These are phyloP conservation scores for Brachirus orientalis DNA, from an alignment of 2,113 vertebrate species.

Conservation along the genomic window DNA sequence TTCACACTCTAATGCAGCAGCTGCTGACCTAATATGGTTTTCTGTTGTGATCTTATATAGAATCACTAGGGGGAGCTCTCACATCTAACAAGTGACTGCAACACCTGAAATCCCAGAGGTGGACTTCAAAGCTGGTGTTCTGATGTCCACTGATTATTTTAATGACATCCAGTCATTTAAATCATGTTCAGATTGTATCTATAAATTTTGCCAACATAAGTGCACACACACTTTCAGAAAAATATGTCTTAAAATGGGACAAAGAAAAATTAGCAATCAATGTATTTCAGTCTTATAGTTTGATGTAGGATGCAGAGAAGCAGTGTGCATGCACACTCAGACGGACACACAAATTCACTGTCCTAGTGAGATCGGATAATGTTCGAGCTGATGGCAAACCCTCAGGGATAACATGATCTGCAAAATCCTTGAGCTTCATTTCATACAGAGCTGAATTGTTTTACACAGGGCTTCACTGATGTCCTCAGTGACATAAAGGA, in stretches of 20 bases:
- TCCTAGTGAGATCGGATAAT: conserved; percentile 2
- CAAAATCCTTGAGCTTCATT: conserved; percentile 21
- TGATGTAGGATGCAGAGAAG: conserved; percentile 8
- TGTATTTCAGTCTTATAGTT: conserved; percentile 6
- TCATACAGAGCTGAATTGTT: conserved; percentile 9
- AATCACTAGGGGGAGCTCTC: conserved; percentile 68
- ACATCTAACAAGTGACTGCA: conserved; percentile 45
- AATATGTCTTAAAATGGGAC: too few species aligned
- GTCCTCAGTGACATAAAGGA: neutral
- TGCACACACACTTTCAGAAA: too few species aligned
- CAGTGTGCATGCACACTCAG: neutral
- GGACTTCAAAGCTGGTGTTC: neutral
- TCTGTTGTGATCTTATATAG: conserved; percentile 9
- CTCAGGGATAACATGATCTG: conserved; percentile 11
- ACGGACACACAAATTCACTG: conserved; percentile 8
- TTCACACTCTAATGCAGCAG: conserved; percentile 23
- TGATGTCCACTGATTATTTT: conserved; percentile 3
- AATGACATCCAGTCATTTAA: too few species aligned
- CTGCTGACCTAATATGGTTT: conserved; percentile 4
- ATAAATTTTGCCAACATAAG: too few species aligned
- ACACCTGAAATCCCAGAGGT: neutral
- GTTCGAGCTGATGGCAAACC: conserved; percentile 24
- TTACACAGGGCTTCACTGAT: neutral
- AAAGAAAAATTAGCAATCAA: neutral
- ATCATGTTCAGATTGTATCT: neutral